Base-by-base conservation (phyloP, 2,797 vertebrate species). In the Hylomyscus alleni region DNA sequence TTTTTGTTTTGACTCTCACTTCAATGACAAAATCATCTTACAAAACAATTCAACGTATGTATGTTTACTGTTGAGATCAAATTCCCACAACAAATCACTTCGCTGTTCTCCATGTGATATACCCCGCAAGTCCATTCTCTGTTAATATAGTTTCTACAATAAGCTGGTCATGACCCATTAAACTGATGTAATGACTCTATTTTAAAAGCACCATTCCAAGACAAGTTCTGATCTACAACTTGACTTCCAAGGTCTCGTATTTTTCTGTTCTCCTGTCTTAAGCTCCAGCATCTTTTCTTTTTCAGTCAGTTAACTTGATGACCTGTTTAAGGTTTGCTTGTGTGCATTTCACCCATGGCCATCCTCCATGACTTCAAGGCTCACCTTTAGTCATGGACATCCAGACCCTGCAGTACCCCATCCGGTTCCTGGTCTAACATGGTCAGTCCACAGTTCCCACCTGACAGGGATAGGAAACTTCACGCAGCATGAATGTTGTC, bases 121-220 rank as follows among this genome's bases (percentile, higher is more conserved):
- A n/a, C 37, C 86, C 62, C 14, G 22, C 26, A 90, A 88, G 29
- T 84, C 24, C n/a, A 58, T 60, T 93, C 44, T 92, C 47, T 93
- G 90, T 81, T 90, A 91, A 91, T 80, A 90, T 90, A 87, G 69
- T 85, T 90, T 69, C 78, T 47, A 47, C 88, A 94, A 52, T 60
- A 94, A 87, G 15, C 31, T 85, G 22, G 52, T 62, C 22, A 60
- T 67, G 65, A 83, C 58, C 20, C 80, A 81, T 87, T 89, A 69
- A 72, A 13, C 12, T 60, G 29, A 86, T 86, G 2, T 65, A 62
- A 60, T 87, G 40, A 73, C 60, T 93, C 13, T 91, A 56, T 60
- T 91, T 73, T 29, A 65, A 96, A 91, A 89, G 37, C 26, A 85
- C 9, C 67, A 34, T 90, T 75, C 50, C 50, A 56, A 19, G 62